A percentile compares a stretch with the other conserved stretches of the same genome.
These are phyloP conservation scores for Cirrhinus mrigala DNA, from an alignment of 2,797 vertebrate species.

Conservation along the genomic window DNA sequence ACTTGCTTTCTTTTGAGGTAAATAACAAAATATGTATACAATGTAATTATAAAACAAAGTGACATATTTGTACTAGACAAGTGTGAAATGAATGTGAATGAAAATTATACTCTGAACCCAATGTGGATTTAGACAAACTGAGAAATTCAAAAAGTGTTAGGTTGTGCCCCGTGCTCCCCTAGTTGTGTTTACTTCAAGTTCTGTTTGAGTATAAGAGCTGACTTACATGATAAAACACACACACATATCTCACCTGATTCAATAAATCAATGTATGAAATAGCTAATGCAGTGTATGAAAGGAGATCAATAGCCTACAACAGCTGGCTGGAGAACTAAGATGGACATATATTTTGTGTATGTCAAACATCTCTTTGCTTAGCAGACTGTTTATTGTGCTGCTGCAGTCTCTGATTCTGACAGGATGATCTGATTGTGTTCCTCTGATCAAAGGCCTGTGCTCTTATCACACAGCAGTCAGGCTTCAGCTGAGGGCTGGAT, in stretches of 20 bases:
- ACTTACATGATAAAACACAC: neutral
- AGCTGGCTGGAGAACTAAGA: neutral
- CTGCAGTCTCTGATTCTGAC: neutral
- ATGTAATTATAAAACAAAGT: no score
- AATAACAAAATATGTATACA: no score
- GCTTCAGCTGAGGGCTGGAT: conserved; percentile 12
- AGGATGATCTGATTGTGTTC: conserved; percentile 7
- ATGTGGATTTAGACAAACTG: no score
- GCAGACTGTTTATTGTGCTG: neutral
- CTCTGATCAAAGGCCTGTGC: neutral
- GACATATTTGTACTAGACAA: no score
- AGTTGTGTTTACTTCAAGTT: neutral
- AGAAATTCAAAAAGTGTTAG: no score
- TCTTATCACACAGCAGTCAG: neutral
- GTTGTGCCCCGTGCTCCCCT: no score
- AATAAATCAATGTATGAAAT: neutral
- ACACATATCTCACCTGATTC: neutral
- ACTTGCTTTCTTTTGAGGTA: no score
- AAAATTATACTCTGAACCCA: no score
- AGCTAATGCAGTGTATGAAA: neutral
- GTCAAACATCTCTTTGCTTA: neutral
- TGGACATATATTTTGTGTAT: neutral
- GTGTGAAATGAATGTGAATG: no score
- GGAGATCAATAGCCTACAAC: neutral
- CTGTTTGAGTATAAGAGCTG: neutral